phyloP scores from a whole-genome alignment of 2,113 vertebrate species.

The Muntiacus muntjak region DNA sequence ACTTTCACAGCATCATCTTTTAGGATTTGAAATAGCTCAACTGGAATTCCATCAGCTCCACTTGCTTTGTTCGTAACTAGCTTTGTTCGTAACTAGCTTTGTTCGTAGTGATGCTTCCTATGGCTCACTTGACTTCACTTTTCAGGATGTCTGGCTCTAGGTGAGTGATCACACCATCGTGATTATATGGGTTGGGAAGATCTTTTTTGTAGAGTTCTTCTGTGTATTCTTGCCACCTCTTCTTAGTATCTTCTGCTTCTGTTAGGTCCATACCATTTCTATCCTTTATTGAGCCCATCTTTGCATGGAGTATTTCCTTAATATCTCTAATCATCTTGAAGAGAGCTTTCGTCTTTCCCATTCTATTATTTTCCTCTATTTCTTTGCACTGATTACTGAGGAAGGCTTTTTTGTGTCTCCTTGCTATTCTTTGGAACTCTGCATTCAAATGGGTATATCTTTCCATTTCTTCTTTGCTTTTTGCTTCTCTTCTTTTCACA shows the following conservation, averaged over 20 bases:
- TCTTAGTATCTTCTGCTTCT: background rate
- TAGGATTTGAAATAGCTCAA: too few species aligned
- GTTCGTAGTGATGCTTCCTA: too few species aligned
- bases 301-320: background rate
- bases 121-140: too few species aligned
- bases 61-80: too few species aligned
- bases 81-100: too few species aligned
- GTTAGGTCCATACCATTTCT: background rate
- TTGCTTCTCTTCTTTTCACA: background rate
- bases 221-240: background rate
- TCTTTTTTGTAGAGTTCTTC: too few species aligned
- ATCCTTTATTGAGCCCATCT: background rate
- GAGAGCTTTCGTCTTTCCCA: background rate
- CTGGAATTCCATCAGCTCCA: too few species aligned
- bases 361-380: background rate
- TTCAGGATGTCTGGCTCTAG: too few species aligned
- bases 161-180: too few species aligned
- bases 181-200: too few species aligned
- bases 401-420: background rate
- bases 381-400: background rate
- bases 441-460: background rate
- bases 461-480: background rate
- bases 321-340: background rate
- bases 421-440: background rate
- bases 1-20: too few species aligned